Base-by-base conservation (phyloP, 2,888 invertebrate genomes). In the Cerceris rybyensis region DNA sequence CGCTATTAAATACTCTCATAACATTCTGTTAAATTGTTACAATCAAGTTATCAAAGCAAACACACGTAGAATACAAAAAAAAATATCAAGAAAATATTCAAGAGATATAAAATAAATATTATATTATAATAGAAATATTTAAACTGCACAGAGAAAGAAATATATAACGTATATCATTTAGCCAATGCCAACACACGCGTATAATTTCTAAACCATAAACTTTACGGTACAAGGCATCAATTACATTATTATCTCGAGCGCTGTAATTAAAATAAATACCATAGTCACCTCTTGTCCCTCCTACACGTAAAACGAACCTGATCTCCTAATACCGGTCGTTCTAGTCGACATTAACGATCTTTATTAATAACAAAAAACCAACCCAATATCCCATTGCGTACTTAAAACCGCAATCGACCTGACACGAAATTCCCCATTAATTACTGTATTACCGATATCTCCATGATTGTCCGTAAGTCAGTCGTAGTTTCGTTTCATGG, bases 391-490 rank as follows among this genome's bases (percentile, higher is more conserved):
- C 8, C 46, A 46, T 46, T 46, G 2, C 13, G 13, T 2, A 11
- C 8, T 46, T 46, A 46, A 46, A 2, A 1, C 9, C 8, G 46
- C 46, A 46, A 46, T 13, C 8, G 9, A 46, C 8, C 9, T 46
- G 13, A 8, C 52, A 9, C 11, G 52, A 55, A 55, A 66, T 77
- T 63, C 52, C 46, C 54, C 55, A 70, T 74, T 74, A 78, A 80
- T 80, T 78, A 74, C 65, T 69, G 42, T 58, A 61, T 70, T 70
- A 70, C 70, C 70, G 63, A 59, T 68, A 61, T 54, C 7, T 61
- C 65, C 70, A 72, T 41, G 72, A 82, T 82, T 70, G 78, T 63
- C 74, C 65, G 72, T 67, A 71, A 80, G 76, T 80, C 82, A 73
- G 70, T 52, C 67, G 13, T n/a, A 41, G 74, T 43, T 58, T 75